Evolutionary conservation across 1,140 invertebrate species (phyloP).

Genomic region (Thereuonema tuberculata): DNA sequence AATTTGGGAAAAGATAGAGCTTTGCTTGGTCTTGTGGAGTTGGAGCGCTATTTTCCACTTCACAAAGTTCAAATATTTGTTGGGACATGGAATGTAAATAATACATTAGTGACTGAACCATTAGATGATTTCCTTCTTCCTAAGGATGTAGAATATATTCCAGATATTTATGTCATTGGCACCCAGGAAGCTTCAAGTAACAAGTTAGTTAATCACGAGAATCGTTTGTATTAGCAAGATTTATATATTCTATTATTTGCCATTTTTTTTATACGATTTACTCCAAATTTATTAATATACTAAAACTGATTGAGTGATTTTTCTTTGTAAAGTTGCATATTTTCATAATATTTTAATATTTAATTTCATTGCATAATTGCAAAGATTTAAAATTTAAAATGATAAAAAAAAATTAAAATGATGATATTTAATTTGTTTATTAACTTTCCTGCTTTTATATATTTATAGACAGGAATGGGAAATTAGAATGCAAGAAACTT

Average conservation of each 20-base stretch:
- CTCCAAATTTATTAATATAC: background rate
- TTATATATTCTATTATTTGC: background rate
- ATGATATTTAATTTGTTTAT: too few species aligned
- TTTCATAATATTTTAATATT: too few species aligned
- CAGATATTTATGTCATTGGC: conserved; percentile 80
- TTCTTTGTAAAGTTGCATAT: too few species aligned
- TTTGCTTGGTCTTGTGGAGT: conserved; percentile 60
- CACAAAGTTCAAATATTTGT: conserved; percentile 63
- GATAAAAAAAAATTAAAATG: too few species aligned
- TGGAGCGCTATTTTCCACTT: conserved; percentile 71
- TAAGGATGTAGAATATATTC: conserved; percentile 61
- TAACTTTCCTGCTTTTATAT: conserved; percentile 13
- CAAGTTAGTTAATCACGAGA: conserved; percentile 24
- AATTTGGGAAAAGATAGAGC: conserved; percentile 31
- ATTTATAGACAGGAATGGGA: conserved; percentile 73
- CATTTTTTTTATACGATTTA: background rate
- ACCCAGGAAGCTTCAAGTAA: conserved; percentile 64
- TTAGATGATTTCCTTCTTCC: conserved; percentile 81
- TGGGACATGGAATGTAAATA: conserved; percentile 95
- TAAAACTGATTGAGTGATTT: conserved; percentile 1
- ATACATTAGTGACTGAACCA: conserved; percentile 43
- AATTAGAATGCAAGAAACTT: conserved; percentile 71
- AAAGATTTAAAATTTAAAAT: too few species aligned
- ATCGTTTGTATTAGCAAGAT: background rate
- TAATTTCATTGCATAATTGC: too few species aligned